Conservation (phyloP, 1,140 invertebrate species). For the Meloidogyne exigua region DNA sequence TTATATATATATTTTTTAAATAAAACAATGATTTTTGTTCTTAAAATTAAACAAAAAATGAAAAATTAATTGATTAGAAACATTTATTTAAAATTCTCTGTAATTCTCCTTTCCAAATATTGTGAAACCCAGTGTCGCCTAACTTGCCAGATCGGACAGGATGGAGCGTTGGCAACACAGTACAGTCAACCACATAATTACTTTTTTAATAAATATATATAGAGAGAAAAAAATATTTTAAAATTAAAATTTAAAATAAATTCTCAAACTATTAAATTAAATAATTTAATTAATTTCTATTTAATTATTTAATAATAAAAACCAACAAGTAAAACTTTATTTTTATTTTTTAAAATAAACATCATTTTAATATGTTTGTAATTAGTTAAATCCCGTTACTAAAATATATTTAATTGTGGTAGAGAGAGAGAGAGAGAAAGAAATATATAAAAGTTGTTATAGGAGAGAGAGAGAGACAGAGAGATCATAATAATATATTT, state of each 20-base stretch:
- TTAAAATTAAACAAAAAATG: too few relatives aligned
- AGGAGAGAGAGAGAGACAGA: neutral
- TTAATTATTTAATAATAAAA: neutral
- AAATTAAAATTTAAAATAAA: too few relatives aligned
- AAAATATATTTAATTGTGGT: neutral
- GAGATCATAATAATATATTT: neutral
- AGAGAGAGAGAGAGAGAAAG: neutral
- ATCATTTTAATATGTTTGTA: neutral
- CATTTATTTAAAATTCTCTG: neutral
- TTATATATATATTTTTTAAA: too few relatives aligned
- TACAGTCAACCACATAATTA: neutral
- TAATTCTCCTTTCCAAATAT: neutral
- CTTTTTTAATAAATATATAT: neutral
- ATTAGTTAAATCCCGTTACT: neutral
- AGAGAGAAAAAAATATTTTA: neutral
- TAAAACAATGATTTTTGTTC: too few relatives aligned
- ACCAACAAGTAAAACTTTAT: neutral
- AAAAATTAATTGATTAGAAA: neutral
- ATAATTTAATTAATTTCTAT: too few relatives aligned
- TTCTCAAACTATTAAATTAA: too few relatives aligned
- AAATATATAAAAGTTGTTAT: neutral
- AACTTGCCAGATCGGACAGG: constrained; percentile 1
- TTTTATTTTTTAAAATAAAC: neutral
- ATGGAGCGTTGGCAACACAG: neutral
- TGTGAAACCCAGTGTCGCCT: neutral